Evolutionary conservation across 2,888 invertebrate genomes (phyloP).

Genomic region (Acleris literana): DNA sequence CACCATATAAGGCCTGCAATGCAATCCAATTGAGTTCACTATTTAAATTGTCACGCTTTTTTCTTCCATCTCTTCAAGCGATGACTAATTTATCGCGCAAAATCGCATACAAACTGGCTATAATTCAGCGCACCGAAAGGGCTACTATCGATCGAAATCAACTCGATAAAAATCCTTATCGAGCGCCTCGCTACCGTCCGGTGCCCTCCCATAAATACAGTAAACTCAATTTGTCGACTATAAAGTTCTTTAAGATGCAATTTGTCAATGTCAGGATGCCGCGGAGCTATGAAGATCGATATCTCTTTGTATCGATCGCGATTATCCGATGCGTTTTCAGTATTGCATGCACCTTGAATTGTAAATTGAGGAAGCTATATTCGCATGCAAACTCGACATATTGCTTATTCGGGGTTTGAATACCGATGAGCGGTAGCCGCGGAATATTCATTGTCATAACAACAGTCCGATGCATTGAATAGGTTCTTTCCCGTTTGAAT

Average conservation of each 20-base stretch:
- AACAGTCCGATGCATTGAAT: conserved; percentile 38
- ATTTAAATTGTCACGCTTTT: conserved; percentile 38
- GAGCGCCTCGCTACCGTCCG: conserved; percentile 49
- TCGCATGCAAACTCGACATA: conserved; percentile 63
- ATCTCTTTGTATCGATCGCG: conserved; percentile 72
- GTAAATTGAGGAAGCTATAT: conserved; percentile 58
- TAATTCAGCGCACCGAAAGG: conserved; percentile 28
- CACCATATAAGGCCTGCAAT: conserved; percentile 18
- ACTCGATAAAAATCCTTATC: conserved; percentile 46
- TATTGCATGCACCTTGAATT: conserved; percentile 61
- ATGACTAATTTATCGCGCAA: conserved; percentile 41
- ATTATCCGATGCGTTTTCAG: conserved; percentile 58
- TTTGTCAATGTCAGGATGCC: conserved; percentile 75
- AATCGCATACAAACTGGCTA: conserved; percentile 42
- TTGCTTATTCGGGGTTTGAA: conserved; percentile 67
- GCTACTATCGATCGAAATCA: conserved; percentile 24
- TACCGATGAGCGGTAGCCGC: conserved; percentile 57
- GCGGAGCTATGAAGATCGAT: conserved; percentile 71
- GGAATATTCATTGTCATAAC: conserved; percentile 58
- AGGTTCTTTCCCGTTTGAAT: conserved; percentile 17
- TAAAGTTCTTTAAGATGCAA: conserved; percentile 68
- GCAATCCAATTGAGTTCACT: conserved; percentile 5
- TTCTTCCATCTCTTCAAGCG: conserved; percentile 35
- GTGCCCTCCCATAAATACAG: conserved; percentile 63
- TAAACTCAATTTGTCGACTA: conserved; percentile 75